Evolutionary conservation across 2,113 vertebrate species (phyloP).

Genomic region (Zootoca vivipara): DNA sequence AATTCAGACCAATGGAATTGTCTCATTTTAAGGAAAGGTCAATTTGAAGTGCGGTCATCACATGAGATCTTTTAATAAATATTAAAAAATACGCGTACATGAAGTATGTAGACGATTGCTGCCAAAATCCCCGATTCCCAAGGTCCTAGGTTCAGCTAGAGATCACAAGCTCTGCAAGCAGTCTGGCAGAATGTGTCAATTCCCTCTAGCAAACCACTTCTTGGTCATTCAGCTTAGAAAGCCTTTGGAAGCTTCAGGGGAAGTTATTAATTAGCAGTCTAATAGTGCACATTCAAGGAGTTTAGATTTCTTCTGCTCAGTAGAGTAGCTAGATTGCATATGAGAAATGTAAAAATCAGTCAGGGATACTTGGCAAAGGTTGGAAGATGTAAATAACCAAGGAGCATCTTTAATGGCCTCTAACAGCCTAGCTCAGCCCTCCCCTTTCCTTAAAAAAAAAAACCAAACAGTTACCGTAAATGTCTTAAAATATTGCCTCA

Average conservation of each 20-base stretch:
- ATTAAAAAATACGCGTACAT: background rate
- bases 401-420: background rate
- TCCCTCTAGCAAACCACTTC: background rate
- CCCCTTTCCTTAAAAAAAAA: too few species aligned
- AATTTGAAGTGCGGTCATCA: background rate
- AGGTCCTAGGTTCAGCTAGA: background rate
- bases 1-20: background rate
- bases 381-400: background rate
- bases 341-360: conserved; percentile 8
- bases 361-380: background rate
- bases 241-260: conserved; percentile 6
- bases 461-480: background rate
- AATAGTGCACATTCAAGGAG: conserved; percentile 7
- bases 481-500: background rate
- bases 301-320: conserved; percentile 12
- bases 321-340: background rate
- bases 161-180: background rate
- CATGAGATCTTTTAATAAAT: background rate
- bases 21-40: background rate
- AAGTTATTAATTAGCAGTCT: conserved; percentile 31
- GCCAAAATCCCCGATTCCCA: background rate
- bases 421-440: background rate
- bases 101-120: background rate
- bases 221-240: conserved; percentile 17
- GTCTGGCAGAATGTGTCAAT: conserved; percentile 7